Evolutionary conservation across 2,888 invertebrate species (phyloP).

Genomic region (Fragum whitleyi): DNA sequence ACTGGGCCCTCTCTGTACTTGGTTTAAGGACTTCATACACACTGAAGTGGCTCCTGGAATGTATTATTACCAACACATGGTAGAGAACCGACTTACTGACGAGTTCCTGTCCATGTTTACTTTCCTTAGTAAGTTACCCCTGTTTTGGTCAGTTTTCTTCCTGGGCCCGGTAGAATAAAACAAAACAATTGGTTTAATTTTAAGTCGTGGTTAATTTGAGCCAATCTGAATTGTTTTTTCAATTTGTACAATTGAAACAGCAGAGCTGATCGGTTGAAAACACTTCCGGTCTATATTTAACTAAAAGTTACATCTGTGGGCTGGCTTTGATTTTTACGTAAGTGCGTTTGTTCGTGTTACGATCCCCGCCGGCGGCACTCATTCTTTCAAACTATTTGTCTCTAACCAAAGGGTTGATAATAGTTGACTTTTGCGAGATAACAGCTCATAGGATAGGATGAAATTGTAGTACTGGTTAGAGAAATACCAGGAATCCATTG

Average conservation of each 20-base stretch:
- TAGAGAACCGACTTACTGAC: neutral
- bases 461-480: too few species aligned
- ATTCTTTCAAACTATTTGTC: neutral
- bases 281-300: too few species aligned
- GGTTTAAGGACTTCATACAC: conserved; percentile 7
- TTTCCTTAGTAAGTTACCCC: conserved; percentile 5
- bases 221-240: neutral
- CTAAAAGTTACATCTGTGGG: too few species aligned
- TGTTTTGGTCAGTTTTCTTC: too few species aligned
- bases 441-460: too few species aligned
- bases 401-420: too few species aligned
- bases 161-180: neutral
- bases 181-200: neutral
- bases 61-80: neutral
- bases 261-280: too few species aligned
- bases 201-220: neutral
- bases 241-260: neutral
- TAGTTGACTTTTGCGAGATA: too few species aligned
- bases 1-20: neutral
- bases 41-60: neutral
- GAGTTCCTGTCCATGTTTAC: neutral
- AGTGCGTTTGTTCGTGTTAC: too few species aligned
- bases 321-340: too few species aligned
- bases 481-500: too few species aligned
- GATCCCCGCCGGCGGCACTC: too few species aligned